Base-by-base conservation (phyloP, 2,797 vertebrate species). In the Apodemus agrarius region DNA sequence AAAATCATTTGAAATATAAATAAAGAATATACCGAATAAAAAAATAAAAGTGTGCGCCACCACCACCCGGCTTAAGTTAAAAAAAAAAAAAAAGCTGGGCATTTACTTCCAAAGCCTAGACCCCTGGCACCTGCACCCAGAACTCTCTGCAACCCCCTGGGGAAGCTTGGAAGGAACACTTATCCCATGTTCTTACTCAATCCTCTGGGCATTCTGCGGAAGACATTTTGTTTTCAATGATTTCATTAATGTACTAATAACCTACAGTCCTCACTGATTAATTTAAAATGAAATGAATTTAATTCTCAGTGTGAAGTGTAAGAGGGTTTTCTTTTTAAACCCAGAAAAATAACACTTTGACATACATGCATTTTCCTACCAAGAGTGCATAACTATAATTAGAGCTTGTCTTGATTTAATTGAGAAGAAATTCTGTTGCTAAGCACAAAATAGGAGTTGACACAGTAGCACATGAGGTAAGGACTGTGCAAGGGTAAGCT, bases 261-360 rank as follows among this genome's bases (percentile, higher is more conserved):
- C 54, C n/a, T 93, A 57, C 67, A 75, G 34, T 72, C 74, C 52
- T 74, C 24, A 57, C 76, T 85, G 79, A 82, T 37, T 93, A 85
- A 95, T 90, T 85, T 61, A 92, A 96, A 93, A 85, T 88, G 72
- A 95, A 87, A 61, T 78, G 7, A 85, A 29, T 72, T 89, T 75
- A 81, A n/a, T 76, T 6, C 94, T 79, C 89, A 85, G 19, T 88
- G 37, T 57, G 54, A 96, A 80, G 88, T 90, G 1, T 59, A 75
- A 91, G 59, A 10, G 43, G 12, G 81, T 80, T 88, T 80, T 22
- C 90, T 79, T 87, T 79, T 88, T 31, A 2, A 89, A 78, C n/a
- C 49, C 72, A 78, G 37, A 94, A 93, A 91, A 3, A 92, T 52
- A 87, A 43, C 78, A 86, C 54, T 82, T 85, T 46, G 75, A 24